Base-by-base conservation (phyloP, 2,888 invertebrate genomes). In the Noctua comes region DNA sequence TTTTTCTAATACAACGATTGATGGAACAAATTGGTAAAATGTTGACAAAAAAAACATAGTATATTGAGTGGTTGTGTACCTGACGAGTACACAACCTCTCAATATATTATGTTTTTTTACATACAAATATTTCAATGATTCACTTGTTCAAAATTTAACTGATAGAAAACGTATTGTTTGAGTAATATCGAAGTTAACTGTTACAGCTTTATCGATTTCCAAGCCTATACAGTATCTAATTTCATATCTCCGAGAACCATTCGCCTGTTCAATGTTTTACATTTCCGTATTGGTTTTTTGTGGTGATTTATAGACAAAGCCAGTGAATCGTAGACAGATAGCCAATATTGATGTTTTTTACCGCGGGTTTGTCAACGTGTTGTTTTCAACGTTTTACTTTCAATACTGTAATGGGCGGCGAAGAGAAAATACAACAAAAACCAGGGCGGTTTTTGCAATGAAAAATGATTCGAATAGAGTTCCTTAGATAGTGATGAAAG, bases 271-370 rank as follows among this genome's bases (percentile, higher is more conserved):
- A 76, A 77, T 68, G 66, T 73, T 65, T 76, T 62, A 79, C 68
- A 85, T 87, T 82, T 85, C 72, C 66, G 72, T 82, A 73, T 82
- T 82, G 72, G 43, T 54, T 70, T 79, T 82, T 79, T 68, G 79
- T 73, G 62, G 59, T 76, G 77, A 87, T 83, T 73, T 78, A 72
- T 73, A 84, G 69, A 80, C 40, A 64, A 76, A 80, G 54, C 65
- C 76, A 86, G 62, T 85, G 77, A 73, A 64, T 80, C 57, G 77
- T 68, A 13, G 40, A 48, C 43, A 21, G 73, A 64, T 68, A 43
- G 36, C 16, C 69, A 48, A 68, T 72, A 71, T 74, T 72, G 21
- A 6, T 51, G 24, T 73, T 43, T 51, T 59, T 11, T 36, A 72
- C 10, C 6, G 5, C 43, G 18, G 11, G 2, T 64, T 54, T 48